Conservation (phyloP, 2,888 invertebrate species). For the Aleiodes testaceus region DNA sequence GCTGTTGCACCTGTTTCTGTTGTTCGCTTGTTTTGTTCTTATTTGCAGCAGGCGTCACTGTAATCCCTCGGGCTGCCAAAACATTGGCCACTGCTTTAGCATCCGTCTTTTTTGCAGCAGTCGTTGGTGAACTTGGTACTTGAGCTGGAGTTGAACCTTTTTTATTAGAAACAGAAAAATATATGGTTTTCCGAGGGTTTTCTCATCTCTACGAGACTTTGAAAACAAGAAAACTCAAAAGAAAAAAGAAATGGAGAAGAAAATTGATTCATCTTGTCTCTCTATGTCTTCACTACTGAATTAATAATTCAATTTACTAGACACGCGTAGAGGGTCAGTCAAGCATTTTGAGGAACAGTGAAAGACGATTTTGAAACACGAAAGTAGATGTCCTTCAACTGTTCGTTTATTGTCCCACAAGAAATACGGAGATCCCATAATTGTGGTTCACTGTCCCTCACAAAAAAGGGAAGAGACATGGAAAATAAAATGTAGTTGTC, state of each 20-base stretch:
- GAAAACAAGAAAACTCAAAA: slow-evolving; percentile 23
- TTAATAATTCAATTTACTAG: too few species aligned
- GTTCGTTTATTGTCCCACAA: too few species aligned
- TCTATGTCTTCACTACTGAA: neutral
- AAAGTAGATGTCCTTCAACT: too few species aligned
- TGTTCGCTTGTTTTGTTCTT: slow-evolving; percentile 66
- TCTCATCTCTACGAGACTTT: slow-evolving; percentile 36
- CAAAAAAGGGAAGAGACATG: too few species aligned
- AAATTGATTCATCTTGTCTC: too few species aligned
- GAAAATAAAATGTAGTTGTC: too few species aligned
- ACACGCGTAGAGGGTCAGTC: too few species aligned
- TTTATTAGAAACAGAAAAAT: slow-evolving; percentile 49
- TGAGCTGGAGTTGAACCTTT: slow-evolving; percentile 70
- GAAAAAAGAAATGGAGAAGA: neutral
- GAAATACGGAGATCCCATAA: too few species aligned
- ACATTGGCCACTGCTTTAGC: slow-evolving; percentile 86
- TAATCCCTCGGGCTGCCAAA: slow-evolving; percentile 84
- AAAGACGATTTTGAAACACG: too few species aligned
- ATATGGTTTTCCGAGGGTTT: slow-evolving; percentile 3
- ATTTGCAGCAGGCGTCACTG: slow-evolving; percentile 81
- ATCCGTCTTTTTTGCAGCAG: slow-evolving; percentile 77
- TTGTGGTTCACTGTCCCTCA: too few species aligned
- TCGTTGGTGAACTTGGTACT: slow-evolving; percentile 61
- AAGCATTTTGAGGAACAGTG: too few species aligned
- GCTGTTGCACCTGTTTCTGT: slow-evolving; percentile 65